Evolutionary conservation across 2,797 vertebrate genomes (phyloP).

Genomic region (Emydoidea blandingii): DNA sequence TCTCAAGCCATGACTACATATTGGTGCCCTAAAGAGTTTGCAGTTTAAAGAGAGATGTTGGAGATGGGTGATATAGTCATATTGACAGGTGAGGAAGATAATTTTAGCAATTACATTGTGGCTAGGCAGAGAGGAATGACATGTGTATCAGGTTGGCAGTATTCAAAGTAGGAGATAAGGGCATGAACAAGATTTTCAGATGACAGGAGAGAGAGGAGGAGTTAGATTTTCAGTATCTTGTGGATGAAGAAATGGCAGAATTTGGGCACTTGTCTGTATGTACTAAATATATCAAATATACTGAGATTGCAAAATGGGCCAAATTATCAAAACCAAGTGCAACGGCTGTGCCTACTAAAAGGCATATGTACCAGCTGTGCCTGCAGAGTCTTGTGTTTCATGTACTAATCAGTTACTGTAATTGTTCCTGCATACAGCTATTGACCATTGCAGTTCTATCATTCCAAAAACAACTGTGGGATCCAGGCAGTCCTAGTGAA

Average conservation of each 20-base stretch:
- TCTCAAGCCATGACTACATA: background rate
- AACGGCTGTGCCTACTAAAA: background rate
- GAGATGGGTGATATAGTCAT: background rate
- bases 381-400: background rate
- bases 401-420: background rate
- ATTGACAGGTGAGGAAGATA: background rate
- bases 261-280: background rate
- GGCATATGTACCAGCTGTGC: background rate
- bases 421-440: background rate
- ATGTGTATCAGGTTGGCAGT: background rate
- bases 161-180: background rate
- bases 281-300: background rate
- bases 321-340: background rate
- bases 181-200: background rate
- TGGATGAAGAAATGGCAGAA: background rate
- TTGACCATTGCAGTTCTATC: background rate
- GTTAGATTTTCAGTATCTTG: background rate
- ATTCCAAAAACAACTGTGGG: background rate
- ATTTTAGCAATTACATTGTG: background rate
- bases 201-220: background rate
- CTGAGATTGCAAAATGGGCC: background rate
- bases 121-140: background rate
- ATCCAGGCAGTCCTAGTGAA: background rate
- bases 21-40: background rate
- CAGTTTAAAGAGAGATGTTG: background rate